A percentile compares a stretch with the other conserved stretches of the same genome.
Conservation (phyloP, 1,140 invertebrate species). For the Bombus haemorrhoidalis region DNA sequence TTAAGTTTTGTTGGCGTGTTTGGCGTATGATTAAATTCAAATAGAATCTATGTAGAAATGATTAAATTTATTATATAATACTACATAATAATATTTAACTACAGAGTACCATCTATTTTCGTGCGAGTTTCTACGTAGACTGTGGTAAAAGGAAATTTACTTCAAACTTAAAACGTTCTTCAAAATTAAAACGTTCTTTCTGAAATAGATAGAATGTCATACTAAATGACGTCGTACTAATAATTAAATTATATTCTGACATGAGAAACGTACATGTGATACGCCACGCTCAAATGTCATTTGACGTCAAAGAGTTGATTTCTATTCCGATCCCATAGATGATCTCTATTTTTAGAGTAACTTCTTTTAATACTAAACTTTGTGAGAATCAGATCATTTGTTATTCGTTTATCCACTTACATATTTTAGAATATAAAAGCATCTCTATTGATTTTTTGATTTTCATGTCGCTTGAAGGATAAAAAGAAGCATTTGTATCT, state of each 20-base stretch:
- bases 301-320: neutral
- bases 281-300: neutral
- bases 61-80: neutral
- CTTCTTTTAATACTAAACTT: neutral
- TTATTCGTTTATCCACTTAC: neutral
- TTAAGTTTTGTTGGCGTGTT: neutral
- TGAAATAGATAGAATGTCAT: neutral
- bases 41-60: neutral
- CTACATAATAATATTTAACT: no score
- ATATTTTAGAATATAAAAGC: no score
- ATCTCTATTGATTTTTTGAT: no score
- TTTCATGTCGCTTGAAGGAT: no score
- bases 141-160: no score
- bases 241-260: neutral
- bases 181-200: no score
- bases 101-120: no score
- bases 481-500: no score
- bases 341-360: neutral
- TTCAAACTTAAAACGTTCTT: no score
- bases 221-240: neutral
- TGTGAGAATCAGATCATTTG: no score
- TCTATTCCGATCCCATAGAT: neutral
- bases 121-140: no score
- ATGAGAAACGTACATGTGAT: neutral
- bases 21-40: neutral